A percentile compares a stretch with the other conserved stretches of the same genome.
Evolutionary conservation across 1,140 invertebrate species (phyloP).

Genomic region (Diabrotica undecimpunctata): DNA sequence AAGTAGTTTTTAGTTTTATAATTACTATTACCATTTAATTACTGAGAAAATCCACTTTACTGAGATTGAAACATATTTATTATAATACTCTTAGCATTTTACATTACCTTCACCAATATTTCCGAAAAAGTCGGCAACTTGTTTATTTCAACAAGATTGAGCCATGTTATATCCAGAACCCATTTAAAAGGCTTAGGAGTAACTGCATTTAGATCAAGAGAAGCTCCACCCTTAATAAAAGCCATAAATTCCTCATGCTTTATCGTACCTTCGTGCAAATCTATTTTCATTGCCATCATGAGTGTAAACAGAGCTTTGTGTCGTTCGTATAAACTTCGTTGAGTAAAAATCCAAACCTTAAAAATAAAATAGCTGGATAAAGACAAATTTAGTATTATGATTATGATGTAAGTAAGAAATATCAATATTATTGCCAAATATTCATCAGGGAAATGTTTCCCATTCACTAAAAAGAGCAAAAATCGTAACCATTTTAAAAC

Average conservation of each 20-base stretch:
- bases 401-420: background rate
- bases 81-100: background rate
- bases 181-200: slow-evolving; percentile 89
- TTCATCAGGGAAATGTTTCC: too few species aligned
- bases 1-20: too few species aligned
- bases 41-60: too few species aligned
- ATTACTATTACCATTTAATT: too few species aligned
- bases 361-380: background rate
- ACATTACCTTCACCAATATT: slow-evolving; percentile 71
- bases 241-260: slow-evolving; percentile 91
- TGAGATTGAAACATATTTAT: background rate
- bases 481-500: too few species aligned
- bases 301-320: slow-evolving; percentile 91
- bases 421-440: background rate
- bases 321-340: slow-evolving; percentile 87
- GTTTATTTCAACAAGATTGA: slow-evolving; percentile 93
- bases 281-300: slow-evolving; percentile 95
- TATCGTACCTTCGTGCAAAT: slow-evolving; percentile 76
- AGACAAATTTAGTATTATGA: too few species aligned
- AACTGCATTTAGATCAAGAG: slow-evolving; percentile 89
- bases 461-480: too few species aligned
- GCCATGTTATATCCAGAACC: slow-evolving; percentile 95
- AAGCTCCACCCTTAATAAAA: slow-evolving; percentile 95
- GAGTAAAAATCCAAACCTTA: slow-evolving; percentile 83
- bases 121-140: slow-evolving; percentile 80